Conservation (phyloP, 2,797 vertebrate genomes). For the Semotilus atromaculatus region DNA sequence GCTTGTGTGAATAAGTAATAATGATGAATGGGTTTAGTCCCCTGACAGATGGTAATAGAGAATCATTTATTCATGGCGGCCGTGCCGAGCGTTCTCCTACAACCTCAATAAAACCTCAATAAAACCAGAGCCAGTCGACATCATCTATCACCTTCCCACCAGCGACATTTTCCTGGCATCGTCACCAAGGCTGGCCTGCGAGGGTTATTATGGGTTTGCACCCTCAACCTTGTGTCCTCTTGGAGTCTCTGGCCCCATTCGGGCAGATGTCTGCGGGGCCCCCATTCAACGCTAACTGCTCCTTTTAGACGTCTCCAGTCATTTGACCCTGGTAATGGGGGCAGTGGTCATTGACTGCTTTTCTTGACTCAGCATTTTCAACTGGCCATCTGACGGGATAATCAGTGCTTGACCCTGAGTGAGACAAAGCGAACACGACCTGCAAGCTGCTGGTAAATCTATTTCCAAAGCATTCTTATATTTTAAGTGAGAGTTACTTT, state of each 20-base stretch:
- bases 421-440: slow-evolving; percentile 5
- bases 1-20: slow-evolving; percentile 62
- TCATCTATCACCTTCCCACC: slow-evolving; percentile 57
- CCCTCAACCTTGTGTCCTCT: slow-evolving; percentile 48
- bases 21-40: slow-evolving; percentile 57
- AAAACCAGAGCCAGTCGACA: slow-evolving; percentile 48
- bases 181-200: slow-evolving; percentile 53
- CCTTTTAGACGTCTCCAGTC: slow-evolving; percentile 32
- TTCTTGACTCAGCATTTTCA: slow-evolving; percentile 49
- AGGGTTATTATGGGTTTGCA: slow-evolving; percentile 51
- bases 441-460: background rate
- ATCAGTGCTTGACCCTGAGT: slow-evolving; percentile 44
- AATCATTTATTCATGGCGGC: slow-evolving; percentile 62
- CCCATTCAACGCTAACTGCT: slow-evolving; percentile 26
- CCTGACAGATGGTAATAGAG: slow-evolving; percentile 61
- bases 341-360: slow-evolving; percentile 23
- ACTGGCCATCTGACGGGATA: slow-evolving; percentile 43
- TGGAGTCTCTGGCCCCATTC: slow-evolving; percentile 30
- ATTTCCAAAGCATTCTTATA: slow-evolving; percentile 9
- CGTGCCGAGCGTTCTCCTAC: slow-evolving; percentile 53
- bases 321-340: slow-evolving; percentile 47
- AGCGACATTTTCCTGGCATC: slow-evolving; percentile 47
- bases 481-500: slow-evolving; percentile 22
- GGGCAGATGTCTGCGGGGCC: slow-evolving; percentile 38
- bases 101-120: slow-evolving; percentile 62